Evolutionary conservation across 2,113 vertebrate species (phyloP), one percentile per base, ranked within the genome.

Genomic region (Myotis davidii): DNA sequence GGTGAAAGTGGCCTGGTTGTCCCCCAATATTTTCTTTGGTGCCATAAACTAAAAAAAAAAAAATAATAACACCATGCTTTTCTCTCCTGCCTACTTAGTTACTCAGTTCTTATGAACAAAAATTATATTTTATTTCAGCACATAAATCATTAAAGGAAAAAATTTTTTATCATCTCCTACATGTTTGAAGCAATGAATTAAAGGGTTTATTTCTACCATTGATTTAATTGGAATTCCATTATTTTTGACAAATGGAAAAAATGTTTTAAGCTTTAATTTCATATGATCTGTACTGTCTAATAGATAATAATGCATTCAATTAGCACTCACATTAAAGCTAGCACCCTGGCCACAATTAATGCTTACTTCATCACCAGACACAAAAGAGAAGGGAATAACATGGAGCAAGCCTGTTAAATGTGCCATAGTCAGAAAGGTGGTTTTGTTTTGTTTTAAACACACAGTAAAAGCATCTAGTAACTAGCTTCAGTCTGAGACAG

Each of bases 271-370:
- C 37, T 96, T 92, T 79, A 94, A 59, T 81, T 91, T 90, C 81
- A 3, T 90, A n/a, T 84, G 25, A 87, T 89, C n/a, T 93, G 16
- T 90, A 48, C 78, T 94, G 87, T 84, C 88, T 95, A 96, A 39
- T 25, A 67, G 29, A 95, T 96, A 83, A 70, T 92, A 85, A 90
- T 88, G 56, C n/a, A 69, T 77, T 94, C 79, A 39, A 79, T 97
- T 74, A 94, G 3, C 73, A 94, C 95, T 94, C 61, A 81, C 48
- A 45, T 95, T 74, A 97, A 97, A 95, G 69, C 87, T 52, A 88
- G 90, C 7, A 42, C 61, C 83, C 1, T 1, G 74, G 25, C 23
- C 48, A 94, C 64, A 94, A 72, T 91, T 94, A 94, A 42, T 73
- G 25, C 45, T 86, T 94, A 76, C n/a, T 39, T 96, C 4, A 2